Conservation (phyloP, 2,888 invertebrate genomes). For the Scrobipalpa atriplicella region DNA sequence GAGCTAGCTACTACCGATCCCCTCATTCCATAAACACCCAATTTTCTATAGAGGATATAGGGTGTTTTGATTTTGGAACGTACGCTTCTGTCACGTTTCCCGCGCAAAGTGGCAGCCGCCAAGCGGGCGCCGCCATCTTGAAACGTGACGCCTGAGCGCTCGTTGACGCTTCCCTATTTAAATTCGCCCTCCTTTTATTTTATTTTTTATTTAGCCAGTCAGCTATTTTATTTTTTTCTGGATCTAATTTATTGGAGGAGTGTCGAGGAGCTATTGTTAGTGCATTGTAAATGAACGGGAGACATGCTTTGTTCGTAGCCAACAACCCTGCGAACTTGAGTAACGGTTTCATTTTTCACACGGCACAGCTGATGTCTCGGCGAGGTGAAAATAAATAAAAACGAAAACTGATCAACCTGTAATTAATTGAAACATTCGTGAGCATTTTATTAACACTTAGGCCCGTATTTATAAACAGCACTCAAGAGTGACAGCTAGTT, state of each 20-base stretch:
- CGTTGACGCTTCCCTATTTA: slow-evolving; percentile 70
- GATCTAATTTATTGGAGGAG: slow-evolving; percentile 64
- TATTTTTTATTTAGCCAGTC: slow-evolving; percentile 34
- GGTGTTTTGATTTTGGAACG: slow-evolving; percentile 49
- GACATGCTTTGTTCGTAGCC: slow-evolving; percentile 40
- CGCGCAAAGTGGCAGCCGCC: slow-evolving; percentile 63
- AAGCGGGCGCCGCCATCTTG: slow-evolving; percentile 72
- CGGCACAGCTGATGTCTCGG: slow-evolving; percentile 32
- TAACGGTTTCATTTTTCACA: slow-evolving; percentile 38
- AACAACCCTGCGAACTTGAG: slow-evolving; percentile 31
- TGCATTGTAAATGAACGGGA: slow-evolving; percentile 47
- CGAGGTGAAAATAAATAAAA: background rate
- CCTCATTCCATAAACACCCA: slow-evolving; percentile 17
- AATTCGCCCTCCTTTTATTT: slow-evolving; percentile 68
- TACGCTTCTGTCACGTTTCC: slow-evolving; percentile 66
- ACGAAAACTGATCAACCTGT: background rate
- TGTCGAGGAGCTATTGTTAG: slow-evolving; percentile 53
- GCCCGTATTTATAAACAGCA: too few relatives aligned
- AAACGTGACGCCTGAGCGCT: slow-evolving; percentile 60
- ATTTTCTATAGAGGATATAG: slow-evolving; percentile 20
- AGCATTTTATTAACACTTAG: too few relatives aligned
- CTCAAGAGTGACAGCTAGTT: too few relatives aligned
- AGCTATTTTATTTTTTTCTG: slow-evolving; percentile 59
- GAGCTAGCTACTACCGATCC: background rate
- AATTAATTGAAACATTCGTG: background rate